These are phyloP conservation scores for Nineta flava DNA, from an alignment of 2,888 invertebrate genomes.

Conservation along the genomic window DNA sequence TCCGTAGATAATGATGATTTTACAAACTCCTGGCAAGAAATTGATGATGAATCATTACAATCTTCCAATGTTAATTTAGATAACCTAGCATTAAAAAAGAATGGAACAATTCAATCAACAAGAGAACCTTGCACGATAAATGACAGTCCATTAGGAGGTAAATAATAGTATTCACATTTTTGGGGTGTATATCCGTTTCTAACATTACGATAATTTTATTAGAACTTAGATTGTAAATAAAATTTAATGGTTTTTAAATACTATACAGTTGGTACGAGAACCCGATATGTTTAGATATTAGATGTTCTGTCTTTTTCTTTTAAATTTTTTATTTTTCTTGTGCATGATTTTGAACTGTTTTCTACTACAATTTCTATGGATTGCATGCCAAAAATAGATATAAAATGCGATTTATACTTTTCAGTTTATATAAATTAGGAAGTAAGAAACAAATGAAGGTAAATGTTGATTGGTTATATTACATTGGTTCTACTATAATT, in stretches of 20 bases:
- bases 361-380: no score
- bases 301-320: conserved; percentile 12
- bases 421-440: no score
- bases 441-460: no score
- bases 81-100: conserved; percentile 1
- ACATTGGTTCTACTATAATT: no score
- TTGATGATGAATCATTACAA: not conserved
- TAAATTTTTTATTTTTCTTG: not conserved
- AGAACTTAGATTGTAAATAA: not conserved
- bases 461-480: no score
- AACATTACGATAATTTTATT: not conserved
- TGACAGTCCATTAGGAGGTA: conserved; percentile 17
- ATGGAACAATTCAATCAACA: conserved; percentile 10
- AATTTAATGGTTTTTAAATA: no score
- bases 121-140: conserved; percentile 17
- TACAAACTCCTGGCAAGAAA: not conserved
- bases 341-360: conserved; percentile 3
- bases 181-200: not conserved
- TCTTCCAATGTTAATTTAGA: conserved; percentile 1
- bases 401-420: no score
- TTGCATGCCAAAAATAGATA: no score
- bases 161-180: not conserved
- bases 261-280: conserved; percentile 12
- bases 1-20: not conserved
- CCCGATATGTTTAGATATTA: conserved; percentile 28